Percentiles rank a stretch among this genome's conserved stretches.
Evolutionary conservation across 2,797 vertebrate genomes (phyloP).

Genomic region (Amniataba percoides): DNA sequence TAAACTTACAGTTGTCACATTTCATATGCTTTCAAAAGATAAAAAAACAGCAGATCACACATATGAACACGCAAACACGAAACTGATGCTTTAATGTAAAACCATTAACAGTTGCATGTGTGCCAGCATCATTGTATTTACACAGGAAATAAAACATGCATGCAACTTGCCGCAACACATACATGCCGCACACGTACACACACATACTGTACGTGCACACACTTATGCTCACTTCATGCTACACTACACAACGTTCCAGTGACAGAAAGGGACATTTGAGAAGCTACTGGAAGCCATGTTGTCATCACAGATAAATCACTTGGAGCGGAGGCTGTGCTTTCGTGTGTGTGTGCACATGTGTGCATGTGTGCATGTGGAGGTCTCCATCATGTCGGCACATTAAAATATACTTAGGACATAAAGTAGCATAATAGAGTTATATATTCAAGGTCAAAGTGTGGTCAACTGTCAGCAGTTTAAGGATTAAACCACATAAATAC

Average conservation of each 20-base stretch:
- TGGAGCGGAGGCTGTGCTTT: constrained; percentile 31
- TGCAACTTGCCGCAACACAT: constrained; percentile 5
- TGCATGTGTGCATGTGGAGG: neutral
- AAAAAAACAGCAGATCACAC: constrained; percentile 10
- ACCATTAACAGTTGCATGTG: constrained; percentile 10
- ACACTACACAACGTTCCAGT: constrained; percentile 57
- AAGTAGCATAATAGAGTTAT: constrained; percentile 14
- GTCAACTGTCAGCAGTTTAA: constrained; percentile 32
- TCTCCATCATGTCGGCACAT: neutral
- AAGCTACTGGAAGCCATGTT: constrained; percentile 59
- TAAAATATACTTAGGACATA: constrained; percentile 30
- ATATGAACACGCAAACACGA: neutral
- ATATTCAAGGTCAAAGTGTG: constrained; percentile 19
- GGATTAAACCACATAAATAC: constrained; percentile 12
- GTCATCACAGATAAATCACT: constrained; percentile 65
- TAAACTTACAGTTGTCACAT: constrained; percentile 39
- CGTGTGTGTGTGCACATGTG: neutral
- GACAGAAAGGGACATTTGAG: constrained; percentile 52
- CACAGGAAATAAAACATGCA: constrained; percentile 5
- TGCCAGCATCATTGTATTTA: constrained; percentile 7
- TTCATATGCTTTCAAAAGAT: constrained; percentile 6
- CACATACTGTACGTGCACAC: neutral
- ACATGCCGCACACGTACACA: constrained; percentile 7
- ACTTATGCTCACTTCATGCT: constrained; percentile 37
- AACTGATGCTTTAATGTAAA: neutral